phyloP scores from a whole-genome alignment of 2,113 vertebrate genomes.

The Solea solea region DNA sequence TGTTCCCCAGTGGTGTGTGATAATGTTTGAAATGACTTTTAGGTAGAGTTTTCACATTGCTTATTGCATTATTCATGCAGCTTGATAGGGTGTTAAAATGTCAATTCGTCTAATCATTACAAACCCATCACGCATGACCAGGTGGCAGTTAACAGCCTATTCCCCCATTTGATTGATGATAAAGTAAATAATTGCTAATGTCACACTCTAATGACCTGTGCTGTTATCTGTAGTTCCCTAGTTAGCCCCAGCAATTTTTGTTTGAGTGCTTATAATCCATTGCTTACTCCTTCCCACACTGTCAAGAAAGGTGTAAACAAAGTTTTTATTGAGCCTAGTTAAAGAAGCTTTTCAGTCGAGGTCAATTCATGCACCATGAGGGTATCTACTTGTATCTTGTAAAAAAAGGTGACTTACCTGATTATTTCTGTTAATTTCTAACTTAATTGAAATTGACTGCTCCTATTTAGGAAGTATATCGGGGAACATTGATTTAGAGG shows the following conservation, averaged over 20 bases:
- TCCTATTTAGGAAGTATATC: constrained; percentile 63
- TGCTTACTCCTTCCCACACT: background rate
- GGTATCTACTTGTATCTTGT: constrained; percentile 5
- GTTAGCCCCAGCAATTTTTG: constrained; percentile 26
- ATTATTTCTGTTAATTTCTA: background rate
- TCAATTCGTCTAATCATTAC: constrained; percentile 48
- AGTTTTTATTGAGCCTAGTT: constrained; percentile 24
- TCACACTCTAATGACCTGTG: constrained; percentile 48
- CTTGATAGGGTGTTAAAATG: constrained; percentile 42
- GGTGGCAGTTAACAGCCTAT: constrained; percentile 42
- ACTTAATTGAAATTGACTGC: constrained; percentile 9
- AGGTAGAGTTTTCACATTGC: constrained; percentile 5
- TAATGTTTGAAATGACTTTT: background rate
- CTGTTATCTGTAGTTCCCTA: constrained; percentile 35
- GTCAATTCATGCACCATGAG: background rate
- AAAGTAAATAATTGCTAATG: constrained; percentile 55
- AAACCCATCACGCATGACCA: constrained; percentile 46
- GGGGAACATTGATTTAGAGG: constrained; percentile 80
- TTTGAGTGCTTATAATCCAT: constrained; percentile 33
- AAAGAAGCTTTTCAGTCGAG: constrained; percentile 12
- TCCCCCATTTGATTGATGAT: constrained; percentile 50
- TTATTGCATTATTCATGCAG: constrained; percentile 58
- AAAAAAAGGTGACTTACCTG: background rate
- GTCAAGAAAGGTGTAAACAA: background rate
- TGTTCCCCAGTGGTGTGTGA: background rate